These are phyloP conservation scores for Clupea harengus DNA, from an alignment of 2,113 vertebrate species.

Conservation along the genomic window DNA sequence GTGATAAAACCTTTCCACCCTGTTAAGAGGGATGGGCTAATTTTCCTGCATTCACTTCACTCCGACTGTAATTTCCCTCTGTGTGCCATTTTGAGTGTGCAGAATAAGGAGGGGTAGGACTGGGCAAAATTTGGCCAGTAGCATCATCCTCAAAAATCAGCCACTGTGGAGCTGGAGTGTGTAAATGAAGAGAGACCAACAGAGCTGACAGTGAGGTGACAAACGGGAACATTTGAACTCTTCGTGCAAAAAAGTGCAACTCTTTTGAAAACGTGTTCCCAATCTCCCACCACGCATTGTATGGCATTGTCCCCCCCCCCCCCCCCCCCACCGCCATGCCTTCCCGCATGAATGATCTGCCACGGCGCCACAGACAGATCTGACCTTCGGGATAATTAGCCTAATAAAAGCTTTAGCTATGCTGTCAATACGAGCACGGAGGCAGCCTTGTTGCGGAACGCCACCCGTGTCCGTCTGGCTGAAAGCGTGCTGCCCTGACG, in stretches of 20 bases:
- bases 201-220: not conserved
- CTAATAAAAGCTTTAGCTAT: constrained; percentile 72
- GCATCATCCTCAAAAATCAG: not conserved
- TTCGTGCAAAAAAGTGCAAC: not conserved
- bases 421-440: constrained; percentile 71
- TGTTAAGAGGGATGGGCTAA: not conserved
- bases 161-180: not conserved
- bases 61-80: not conserved
- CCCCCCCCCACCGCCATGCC: not conserved
- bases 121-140: not conserved
- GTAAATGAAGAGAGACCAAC: not conserved
- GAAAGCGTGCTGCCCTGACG: constrained; percentile 60
- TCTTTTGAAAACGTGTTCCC: not conserved
- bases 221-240: not conserved
- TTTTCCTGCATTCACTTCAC: not conserved
- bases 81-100: not conserved
- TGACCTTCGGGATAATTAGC: constrained; percentile 68
- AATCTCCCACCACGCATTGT: not conserved
- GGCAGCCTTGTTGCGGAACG: constrained; percentile 55
- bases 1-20: not conserved
- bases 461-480: constrained; percentile 52
- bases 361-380: constrained; percentile 40
- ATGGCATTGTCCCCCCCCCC: not conserved
- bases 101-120: not conserved
- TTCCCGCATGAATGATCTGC: not conserved